Base-by-base conservation (phyloP, 2,888 invertebrate species). In the Trichopria drosophilae region DNA sequence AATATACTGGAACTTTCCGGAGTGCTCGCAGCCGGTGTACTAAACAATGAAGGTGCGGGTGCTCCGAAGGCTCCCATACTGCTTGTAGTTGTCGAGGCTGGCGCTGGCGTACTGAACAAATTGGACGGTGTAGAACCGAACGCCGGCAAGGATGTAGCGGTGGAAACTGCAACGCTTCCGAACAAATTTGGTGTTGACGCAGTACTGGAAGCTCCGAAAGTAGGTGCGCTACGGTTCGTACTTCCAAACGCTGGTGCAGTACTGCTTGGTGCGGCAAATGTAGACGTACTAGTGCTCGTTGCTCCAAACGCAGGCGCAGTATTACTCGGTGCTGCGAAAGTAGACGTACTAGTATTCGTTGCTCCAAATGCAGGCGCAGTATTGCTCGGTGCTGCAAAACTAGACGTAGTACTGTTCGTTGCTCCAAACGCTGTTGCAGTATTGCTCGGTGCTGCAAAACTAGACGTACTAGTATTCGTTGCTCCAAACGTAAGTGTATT, bases 341-440 rank as follows among this genome's bases (percentile, higher is more conserved):
- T 39, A 1, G 28, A n/a, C 16, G 36, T 35, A 4, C 37, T 18
- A 22, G 26, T 50, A 2, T 13, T 50, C 5, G 57, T 20, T 4
- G 57, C 10, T 12, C 61, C 62, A 18, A 66, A 67, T 1, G 39
- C 44, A 10, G 58, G 35, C 7, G 48, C 6, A 6, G 51, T 13
- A 7, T 55, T 34, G 6, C 56, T 12, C 46, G 32, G 45, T 51
- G 26, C 58, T 0, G 51, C 51, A 24, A 63, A 64, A 3, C 44
- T 39, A 1, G 28, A n/a, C 16, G 36, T 35, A 4, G 36, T 18
- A 22, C 26, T 50, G 1, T 13, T 50, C 5, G 57, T 20, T 4
- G 57, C 10, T 12, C 61, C 62, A 18, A 66, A 67, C 1, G 39
- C 44, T 9, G 58, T 35, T 9, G 48, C 6, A 6, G 51, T 13